Percentiles rank a stretch among this genome's conserved stretches.
Conservation (phyloP, 2,888 invertebrate species). For the Eutolmus rufibarbis region DNA sequence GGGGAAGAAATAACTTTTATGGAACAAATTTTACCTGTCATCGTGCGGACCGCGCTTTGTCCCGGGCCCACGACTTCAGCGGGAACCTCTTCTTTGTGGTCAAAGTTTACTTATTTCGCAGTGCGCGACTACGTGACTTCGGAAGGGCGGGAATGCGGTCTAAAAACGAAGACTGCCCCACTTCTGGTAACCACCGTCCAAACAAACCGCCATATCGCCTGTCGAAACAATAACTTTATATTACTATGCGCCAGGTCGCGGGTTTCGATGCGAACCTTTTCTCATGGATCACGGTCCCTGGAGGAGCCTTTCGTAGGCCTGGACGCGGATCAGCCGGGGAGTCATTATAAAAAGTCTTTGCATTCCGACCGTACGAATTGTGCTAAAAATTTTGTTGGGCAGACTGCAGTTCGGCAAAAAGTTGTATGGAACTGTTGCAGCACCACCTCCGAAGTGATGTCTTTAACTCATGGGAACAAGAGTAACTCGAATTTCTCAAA, state of each 20-base stretch:
- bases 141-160: not conserved
- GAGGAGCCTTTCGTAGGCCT: not conserved
- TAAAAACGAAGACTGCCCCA: not conserved
- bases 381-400: conserved; percentile 31
- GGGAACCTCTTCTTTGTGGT: not conserved
- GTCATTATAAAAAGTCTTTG: conserved; percentile 10
- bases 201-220: not conserved
- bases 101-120: conserved; percentile 28
- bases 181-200: not conserved
- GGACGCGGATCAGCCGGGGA: not conserved
- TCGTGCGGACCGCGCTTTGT: not conserved
- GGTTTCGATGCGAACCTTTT: not conserved
- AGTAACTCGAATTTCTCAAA: conserved; percentile 51
- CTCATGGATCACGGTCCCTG: not conserved
- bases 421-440: conserved; percentile 23
- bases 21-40: conserved; percentile 36
- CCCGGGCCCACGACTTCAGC: not conserved
- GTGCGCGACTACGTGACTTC: conserved; percentile 9
- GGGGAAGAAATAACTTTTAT: conserved; percentile 41
- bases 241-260: not conserved
- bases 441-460: conserved; percentile 36
- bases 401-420: conserved; percentile 22
- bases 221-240: not conserved
- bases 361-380: conserved; percentile 18
- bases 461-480: conserved; percentile 50